Percentiles rank a stretch among this genome's conserved stretches.
Evolutionary conservation across 35 echinoderm and acorn worm species (phyloP).

Genomic region (Apostichopus californicus): DNA sequence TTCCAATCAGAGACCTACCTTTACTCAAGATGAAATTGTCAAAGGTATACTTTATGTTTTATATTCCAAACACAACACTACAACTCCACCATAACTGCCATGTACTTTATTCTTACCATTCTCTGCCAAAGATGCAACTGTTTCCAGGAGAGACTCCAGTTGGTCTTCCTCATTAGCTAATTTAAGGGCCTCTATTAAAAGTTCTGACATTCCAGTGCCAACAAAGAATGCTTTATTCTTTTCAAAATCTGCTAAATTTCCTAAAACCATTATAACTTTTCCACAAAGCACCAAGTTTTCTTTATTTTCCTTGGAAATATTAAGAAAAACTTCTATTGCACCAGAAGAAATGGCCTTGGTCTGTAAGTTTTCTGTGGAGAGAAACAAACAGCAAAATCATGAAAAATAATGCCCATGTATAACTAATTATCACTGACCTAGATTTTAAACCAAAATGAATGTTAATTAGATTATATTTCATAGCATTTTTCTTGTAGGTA

Average conservation of each 20-base stretch:
- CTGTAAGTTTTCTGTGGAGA: constrained; percentile 68
- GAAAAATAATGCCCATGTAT: neutral
- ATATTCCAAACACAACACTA: too few relatives aligned
- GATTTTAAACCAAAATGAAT: neutral
- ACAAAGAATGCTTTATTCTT: constrained; percentile 77
- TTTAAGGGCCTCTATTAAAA: constrained; percentile 66
- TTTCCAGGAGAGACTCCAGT: constrained; percentile 83
- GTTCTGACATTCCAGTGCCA: constrained; percentile 67
- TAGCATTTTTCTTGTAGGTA: too few relatives aligned
- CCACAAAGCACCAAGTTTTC: constrained; percentile 74
- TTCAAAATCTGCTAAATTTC: constrained; percentile 85
- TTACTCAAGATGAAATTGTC: too few relatives aligned
- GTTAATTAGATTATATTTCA: neutral
- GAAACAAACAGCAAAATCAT: constrained; percentile 22
- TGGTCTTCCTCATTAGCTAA: constrained; percentile 80
- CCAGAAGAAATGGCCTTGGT: constrained; percentile 71
- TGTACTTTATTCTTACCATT: constrained; percentile 65
- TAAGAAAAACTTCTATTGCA: constrained; percentile 68
- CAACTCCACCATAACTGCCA: too few relatives aligned
- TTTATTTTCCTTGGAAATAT: constrained; percentile 63
- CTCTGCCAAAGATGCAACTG: constrained; percentile 85
- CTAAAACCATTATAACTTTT: constrained; percentile 87
- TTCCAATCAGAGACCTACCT: too few relatives aligned
- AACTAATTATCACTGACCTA: too few relatives aligned
- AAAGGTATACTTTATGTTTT: too few relatives aligned